Conservation (phyloP, 2,113 vertebrate genomes). For the Steatornis caripensis region DNA sequence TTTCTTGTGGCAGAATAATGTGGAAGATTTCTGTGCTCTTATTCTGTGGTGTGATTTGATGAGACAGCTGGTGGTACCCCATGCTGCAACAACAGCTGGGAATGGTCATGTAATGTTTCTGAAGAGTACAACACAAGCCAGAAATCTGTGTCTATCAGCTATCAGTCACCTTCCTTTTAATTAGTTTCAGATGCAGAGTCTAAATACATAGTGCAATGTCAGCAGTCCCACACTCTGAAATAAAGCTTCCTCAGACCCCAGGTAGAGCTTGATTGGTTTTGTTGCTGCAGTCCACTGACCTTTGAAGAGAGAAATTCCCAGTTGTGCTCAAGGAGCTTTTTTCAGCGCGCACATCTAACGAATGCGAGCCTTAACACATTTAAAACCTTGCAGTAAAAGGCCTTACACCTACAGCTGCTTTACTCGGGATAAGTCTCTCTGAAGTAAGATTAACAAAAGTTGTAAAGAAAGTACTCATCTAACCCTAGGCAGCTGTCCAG, state of each 20-base stretch:
- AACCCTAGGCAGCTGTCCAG: not conserved
- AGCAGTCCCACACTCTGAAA: not conserved
- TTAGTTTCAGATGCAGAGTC: not conserved
- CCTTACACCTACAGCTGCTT: not conserved
- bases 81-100: conserved; percentile 34
- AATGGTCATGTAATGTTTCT: conserved; percentile 37
- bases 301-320: not conserved
- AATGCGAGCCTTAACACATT: not conserved
- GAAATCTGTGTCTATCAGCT: conserved; percentile 5
- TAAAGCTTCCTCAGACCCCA: not conserved
- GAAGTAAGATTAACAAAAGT: not conserved
- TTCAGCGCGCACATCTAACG: not conserved
- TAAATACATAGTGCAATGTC: not conserved
- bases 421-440: not conserved
- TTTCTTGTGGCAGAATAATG: not conserved
- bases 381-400: not conserved
- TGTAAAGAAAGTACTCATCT: not conserved
- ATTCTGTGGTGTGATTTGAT: conserved; percentile 17
- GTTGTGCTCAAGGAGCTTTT: not conserved
- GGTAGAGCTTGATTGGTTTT: not conserved
- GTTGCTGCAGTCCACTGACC: not conserved
- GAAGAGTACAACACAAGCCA: not conserved
- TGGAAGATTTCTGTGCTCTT: not conserved
- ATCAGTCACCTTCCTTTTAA: conserved; percentile 26
- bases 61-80: conserved; percentile 24